Conservation (phyloP, 2,113 vertebrate genomes). For the Channa maculata region DNA sequence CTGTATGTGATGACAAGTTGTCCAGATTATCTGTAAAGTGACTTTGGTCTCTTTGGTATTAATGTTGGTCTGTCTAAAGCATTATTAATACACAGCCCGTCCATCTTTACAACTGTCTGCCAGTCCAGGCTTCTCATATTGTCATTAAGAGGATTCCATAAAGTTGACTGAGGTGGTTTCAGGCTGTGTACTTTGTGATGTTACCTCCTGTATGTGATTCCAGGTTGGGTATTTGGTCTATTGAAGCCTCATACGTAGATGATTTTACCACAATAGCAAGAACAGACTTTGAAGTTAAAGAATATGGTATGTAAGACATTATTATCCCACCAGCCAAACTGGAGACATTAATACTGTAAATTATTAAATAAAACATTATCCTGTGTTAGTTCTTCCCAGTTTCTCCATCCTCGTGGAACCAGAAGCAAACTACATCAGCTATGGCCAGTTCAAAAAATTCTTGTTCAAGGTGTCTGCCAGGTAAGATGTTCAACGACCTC, state of each 20-base stretch:
- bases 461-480: constrained; percentile 74
- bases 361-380: not conserved
- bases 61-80: not conserved
- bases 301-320: constrained; percentile 82
- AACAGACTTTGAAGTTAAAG: constrained; percentile 91
- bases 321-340: too few relatives aligned
- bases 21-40: too few relatives aligned
- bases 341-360: accelerated
- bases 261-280: constrained; percentile 84
- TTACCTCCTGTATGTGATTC: not conserved
- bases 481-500: constrained; percentile 11
- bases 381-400: constrained; percentile 80
- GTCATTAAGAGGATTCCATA: too few relatives aligned
- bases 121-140: too few relatives aligned
- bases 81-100: too few relatives aligned
- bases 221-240: constrained; percentile 91
- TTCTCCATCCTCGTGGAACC: constrained; percentile 76
- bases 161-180: too few relatives aligned
- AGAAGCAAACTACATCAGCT: constrained; percentile 68
- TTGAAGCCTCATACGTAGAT: constrained; percentile 88
- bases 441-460: constrained; percentile 61
- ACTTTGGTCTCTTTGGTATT: not conserved
- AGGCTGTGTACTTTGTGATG: too few relatives aligned
- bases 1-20: too few relatives aligned
- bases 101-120: too few relatives aligned